phyloP scores from a whole-genome alignment of 2,113 vertebrate genomes.

The Tupaia tana region DNA sequence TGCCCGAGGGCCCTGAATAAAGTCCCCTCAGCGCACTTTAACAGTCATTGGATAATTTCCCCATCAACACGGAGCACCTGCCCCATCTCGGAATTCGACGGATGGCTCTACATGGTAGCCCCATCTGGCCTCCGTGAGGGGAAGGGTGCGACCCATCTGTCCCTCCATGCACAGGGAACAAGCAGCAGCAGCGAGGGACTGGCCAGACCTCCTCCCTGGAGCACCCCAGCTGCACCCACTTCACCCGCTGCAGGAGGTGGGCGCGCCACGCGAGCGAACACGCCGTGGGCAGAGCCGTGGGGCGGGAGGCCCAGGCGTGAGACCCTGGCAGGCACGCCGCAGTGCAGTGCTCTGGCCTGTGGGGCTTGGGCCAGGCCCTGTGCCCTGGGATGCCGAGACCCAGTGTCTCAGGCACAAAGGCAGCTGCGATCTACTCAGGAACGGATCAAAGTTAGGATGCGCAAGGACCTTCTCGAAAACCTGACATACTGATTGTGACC shows the following conservation, averaged over 20 bases:
- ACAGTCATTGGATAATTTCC: not conserved
- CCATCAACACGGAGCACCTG: not conserved
- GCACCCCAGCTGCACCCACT: not conserved
- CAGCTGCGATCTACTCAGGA: not conserved
- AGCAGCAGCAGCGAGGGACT: not conserved
- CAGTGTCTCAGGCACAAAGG: not conserved
- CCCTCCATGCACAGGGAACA: not conserved
- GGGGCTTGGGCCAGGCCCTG: too few relatives aligned
- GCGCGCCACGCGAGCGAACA: not conserved
- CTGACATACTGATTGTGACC: too few relatives aligned
- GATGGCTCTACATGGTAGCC: not conserved
- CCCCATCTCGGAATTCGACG: not conserved
- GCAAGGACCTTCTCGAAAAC: not conserved
- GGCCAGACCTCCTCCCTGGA: not conserved
- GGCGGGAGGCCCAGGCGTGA: too few relatives aligned
- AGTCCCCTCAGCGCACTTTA: not conserved
- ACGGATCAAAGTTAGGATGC: too few relatives aligned
- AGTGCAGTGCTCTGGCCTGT: too few relatives aligned
- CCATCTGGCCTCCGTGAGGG: not conserved
- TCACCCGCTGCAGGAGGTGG: rapidly evolving
- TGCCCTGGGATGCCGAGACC: too few relatives aligned
- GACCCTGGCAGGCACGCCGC: too few relatives aligned
- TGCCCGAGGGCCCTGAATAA: not conserved
- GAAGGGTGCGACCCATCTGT: not conserved
- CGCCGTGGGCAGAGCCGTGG: too few relatives aligned